Conservation (phyloP, 2,113 vertebrate genomes). For the Myanophis thanlyinensis region DNA sequence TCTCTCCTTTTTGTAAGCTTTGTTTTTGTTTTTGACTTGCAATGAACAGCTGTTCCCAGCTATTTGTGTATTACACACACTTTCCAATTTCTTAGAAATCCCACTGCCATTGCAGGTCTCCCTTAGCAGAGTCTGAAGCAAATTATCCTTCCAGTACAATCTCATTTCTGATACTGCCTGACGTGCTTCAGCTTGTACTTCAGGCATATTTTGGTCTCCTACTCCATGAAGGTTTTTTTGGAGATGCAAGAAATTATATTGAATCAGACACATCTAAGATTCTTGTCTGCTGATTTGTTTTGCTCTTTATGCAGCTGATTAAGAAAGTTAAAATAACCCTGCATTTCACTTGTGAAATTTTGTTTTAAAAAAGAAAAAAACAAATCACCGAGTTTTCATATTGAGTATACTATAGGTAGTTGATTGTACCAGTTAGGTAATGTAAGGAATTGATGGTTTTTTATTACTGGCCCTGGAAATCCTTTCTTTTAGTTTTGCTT, state of each 20-base stretch:
- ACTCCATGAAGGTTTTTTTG: neutral
- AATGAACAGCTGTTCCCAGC: conserved; percentile 9
- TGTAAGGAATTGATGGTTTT: neutral
- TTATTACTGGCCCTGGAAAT: neutral
- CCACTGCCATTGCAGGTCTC: conserved; percentile 2
- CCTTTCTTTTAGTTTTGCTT: conserved; percentile 18
- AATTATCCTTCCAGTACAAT: neutral
- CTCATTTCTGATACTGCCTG: neutral
- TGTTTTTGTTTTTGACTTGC: conserved; percentile 17
- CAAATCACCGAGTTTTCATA: neutral
- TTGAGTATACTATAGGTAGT: neutral
- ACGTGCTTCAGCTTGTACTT: conserved; percentile 2
- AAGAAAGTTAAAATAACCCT: neutral
- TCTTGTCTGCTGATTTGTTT: conserved; percentile 12
- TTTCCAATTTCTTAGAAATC: conserved; percentile 19
- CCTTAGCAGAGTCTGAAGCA: neutral
- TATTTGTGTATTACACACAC: neutral
- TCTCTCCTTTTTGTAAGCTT: neutral
- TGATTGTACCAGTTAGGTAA: neutral
- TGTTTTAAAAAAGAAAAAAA: neutral
- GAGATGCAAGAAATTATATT: neutral
- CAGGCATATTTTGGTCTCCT: neutral
- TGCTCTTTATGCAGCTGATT: neutral
- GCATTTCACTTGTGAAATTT: neutral
- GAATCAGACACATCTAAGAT: neutral